Evolutionary conservation across 2,888 invertebrate species (phyloP).

Genomic region (Emmelina monodactyla): DNA sequence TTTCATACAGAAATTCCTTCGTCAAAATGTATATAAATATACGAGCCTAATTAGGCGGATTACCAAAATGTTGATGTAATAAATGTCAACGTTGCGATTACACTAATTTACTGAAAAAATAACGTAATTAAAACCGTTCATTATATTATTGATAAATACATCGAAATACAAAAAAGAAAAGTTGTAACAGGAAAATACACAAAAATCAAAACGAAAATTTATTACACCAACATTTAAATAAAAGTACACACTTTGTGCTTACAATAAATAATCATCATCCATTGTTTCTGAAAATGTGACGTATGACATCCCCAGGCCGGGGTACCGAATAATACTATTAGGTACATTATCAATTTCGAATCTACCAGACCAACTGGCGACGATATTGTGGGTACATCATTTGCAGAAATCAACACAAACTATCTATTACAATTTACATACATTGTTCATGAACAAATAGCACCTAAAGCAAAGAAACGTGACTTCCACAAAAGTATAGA

Average conservation of each 20-base stretch:
- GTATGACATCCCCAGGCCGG: too few species aligned
- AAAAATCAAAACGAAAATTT: constrained; percentile 27
- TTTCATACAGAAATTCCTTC: neutral
- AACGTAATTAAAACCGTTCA: too few species aligned
- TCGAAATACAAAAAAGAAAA: constrained; percentile 7
- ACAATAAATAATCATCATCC: constrained; percentile 30
- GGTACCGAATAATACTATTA: too few species aligned
- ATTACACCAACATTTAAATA: constrained; percentile 37
- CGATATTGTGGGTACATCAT: too few species aligned
- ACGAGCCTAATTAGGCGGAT: constrained; percentile 62
- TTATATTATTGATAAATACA: too few species aligned
- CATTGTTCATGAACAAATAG: too few species aligned
- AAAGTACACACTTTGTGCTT: constrained; percentile 48
- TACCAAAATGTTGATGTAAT: constrained; percentile 37
- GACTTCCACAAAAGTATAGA: too few species aligned
- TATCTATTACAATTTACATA: too few species aligned
- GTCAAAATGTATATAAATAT: constrained; percentile 14
- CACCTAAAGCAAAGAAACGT: too few species aligned
- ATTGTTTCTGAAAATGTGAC: constrained; percentile 30
- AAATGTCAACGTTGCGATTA: too few species aligned
- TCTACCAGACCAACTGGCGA: constrained; percentile 59
- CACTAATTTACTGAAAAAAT: too few species aligned
- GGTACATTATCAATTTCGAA: constrained; percentile 51
- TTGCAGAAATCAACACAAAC: too few species aligned
- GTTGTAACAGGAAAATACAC: constrained; percentile 4